Evolutionary conservation across 2,113 vertebrate species (phyloP).

Genomic region (Rhynchomys soricoides): DNA sequence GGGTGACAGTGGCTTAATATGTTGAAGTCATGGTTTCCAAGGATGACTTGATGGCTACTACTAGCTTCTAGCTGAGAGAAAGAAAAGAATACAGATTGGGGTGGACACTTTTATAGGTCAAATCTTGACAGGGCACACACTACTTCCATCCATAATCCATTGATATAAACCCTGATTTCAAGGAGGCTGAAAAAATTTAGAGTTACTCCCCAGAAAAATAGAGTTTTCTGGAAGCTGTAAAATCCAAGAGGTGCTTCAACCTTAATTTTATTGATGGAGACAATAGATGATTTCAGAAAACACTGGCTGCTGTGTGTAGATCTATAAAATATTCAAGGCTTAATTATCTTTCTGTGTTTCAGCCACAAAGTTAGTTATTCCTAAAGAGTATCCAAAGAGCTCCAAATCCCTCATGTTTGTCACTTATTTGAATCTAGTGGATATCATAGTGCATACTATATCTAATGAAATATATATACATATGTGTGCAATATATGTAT

Average conservation of each 20-base stretch:
- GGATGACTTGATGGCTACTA: neutral
- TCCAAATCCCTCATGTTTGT: neutral
- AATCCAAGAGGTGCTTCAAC: neutral
- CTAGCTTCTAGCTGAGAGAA: neutral
- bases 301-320: neutral
- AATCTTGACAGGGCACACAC: neutral
- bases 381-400: neutral
- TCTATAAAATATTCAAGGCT: constrained; percentile 14
- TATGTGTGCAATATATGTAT: neutral
- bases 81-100: neutral
- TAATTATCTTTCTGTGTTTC: neutral
- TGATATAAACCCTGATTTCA: neutral
- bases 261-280: neutral
- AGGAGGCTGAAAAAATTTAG: neutral
- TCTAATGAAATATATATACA: too few species aligned
- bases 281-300: neutral
- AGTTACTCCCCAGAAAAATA: neutral
- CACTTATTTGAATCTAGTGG: neutral
- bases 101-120: neutral
- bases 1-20: neutral
- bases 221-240: neutral
- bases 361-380: neutral
- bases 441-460: neutral
- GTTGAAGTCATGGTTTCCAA: neutral
- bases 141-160: neutral